Percentiles rank a stretch among this genome's conserved stretches.
Evolutionary conservation across 2,888 invertebrate genomes (phyloP).

Genomic region (Drosophila parthenogenetica): DNA sequence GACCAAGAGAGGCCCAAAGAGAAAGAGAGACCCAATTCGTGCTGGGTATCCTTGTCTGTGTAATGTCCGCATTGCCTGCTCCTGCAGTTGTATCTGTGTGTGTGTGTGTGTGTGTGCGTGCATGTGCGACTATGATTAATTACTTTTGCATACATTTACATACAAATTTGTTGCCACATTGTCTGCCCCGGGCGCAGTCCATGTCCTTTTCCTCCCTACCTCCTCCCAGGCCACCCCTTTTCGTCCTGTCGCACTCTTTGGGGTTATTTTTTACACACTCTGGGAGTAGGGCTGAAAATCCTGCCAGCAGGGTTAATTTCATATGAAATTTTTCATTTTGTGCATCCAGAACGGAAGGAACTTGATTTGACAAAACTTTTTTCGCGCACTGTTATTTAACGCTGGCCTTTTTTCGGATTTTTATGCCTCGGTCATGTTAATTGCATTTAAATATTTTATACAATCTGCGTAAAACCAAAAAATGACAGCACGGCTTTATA

Average conservation of each 20-base stretch:
- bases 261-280: slow-evolving; percentile 64
- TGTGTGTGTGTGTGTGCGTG: slow-evolving; percentile 54
- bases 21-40: slow-evolving; percentile 23
- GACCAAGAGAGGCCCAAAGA: not conserved
- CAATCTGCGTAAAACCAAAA: slow-evolving; percentile 61
- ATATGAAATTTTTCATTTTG: slow-evolving; percentile 79
- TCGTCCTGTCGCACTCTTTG: slow-evolving; percentile 27
- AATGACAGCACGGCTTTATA: slow-evolving; percentile 24
- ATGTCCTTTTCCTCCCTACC: not conserved
- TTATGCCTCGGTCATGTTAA: slow-evolving; percentile 56
- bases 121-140: slow-evolving; percentile 81
- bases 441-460: slow-evolving; percentile 78
- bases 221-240: not conserved
- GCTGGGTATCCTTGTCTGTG: slow-evolving; percentile 45
- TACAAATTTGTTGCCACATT: slow-evolving; percentile 82
- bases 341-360: slow-evolving; percentile 71
- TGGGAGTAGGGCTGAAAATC: slow-evolving; percentile 45
- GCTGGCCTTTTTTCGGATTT: slow-evolving; percentile 43
- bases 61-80: slow-evolving; percentile 61
- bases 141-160: slow-evolving; percentile 81
- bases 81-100: slow-evolving; percentile 28
- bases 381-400: slow-evolving; percentile 22
- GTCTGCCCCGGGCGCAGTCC: slow-evolving; percentile 65
- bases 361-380: slow-evolving; percentile 77
- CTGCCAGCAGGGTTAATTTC: slow-evolving; percentile 76